Conservation (phyloP, 2,888 invertebrate genomes). For the Cantharis rustica region DNA sequence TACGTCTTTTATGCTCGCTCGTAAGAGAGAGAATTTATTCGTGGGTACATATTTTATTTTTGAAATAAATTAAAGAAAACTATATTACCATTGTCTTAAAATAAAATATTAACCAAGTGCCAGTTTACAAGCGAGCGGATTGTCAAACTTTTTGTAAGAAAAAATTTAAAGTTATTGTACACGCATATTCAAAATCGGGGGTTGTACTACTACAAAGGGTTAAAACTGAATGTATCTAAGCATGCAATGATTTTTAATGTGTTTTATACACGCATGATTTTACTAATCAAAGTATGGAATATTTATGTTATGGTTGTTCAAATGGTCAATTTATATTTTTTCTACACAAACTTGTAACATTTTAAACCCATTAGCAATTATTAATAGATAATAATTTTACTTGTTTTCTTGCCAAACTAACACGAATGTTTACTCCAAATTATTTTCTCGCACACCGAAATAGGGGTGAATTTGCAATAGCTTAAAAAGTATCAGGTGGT, state of each 20-base stretch:
- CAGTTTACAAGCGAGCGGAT: constrained; percentile 18
- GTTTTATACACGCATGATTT: constrained; percentile 54
- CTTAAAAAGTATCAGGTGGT: constrained; percentile 28
- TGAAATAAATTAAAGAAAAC: constrained; percentile 48
- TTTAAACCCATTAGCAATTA: constrained; percentile 16
- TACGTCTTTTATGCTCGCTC: constrained; percentile 13
- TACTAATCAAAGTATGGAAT: constrained; percentile 46
- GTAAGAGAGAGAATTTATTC: constrained; percentile 34
- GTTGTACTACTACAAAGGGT: constrained; percentile 37
- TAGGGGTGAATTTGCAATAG: constrained; percentile 3
- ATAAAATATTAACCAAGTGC: constrained; percentile 35
- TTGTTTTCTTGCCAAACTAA: neutral
- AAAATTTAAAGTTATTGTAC: neutral
- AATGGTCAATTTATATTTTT: constrained; percentile 27
- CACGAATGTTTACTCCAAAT: neutral
- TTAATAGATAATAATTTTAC: constrained; percentile 9
- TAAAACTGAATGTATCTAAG: constrained; percentile 45
- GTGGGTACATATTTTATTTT: constrained; percentile 44
- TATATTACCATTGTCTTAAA: constrained; percentile 45
- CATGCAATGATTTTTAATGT: constrained; percentile 55
- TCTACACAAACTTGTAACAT: constrained; percentile 17
- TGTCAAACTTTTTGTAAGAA: constrained; percentile 6
- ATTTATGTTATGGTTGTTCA: constrained; percentile 33
- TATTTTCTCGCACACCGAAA: neutral
- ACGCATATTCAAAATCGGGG: constrained; percentile 30